Conservation (phyloP, 2,113 vertebrate genomes). For the Bos javanicus region DNA sequence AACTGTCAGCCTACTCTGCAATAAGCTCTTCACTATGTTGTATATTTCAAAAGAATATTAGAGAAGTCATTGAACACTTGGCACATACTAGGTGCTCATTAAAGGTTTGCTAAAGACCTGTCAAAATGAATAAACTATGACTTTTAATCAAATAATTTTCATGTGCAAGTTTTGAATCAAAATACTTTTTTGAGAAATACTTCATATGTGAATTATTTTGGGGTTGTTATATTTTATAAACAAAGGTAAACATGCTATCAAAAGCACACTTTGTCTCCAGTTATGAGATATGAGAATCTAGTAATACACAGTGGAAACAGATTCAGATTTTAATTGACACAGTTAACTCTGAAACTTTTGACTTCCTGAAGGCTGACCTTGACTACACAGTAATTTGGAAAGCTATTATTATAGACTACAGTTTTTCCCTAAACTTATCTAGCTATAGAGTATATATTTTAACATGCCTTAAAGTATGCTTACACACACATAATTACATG, state of each 20-base stretch:
- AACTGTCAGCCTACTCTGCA: neutral
- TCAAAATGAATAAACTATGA: neutral
- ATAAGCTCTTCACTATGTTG: neutral
- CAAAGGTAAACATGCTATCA: neutral
- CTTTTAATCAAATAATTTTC: conserved; percentile 43
- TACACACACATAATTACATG: conserved; percentile 3
- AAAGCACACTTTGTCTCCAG: neutral
- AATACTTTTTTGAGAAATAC: neutral
- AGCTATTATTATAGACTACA: conserved; percentile 47
- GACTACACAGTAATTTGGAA: conserved; percentile 1
- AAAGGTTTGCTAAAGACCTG: neutral
- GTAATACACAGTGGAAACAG: conserved; percentile 52
- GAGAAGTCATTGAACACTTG: neutral
- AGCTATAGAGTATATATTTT: conserved; percentile 30
- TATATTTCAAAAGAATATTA: conserved; percentile 12
- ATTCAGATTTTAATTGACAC: conserved; percentile 65
- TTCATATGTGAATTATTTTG: neutral
- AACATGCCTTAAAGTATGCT: neutral
- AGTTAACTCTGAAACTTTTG: conserved; percentile 55
- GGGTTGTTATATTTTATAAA: conserved; percentile 1
- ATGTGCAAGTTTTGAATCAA: neutral
- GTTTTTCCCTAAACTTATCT: conserved; percentile 47
- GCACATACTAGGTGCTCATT: neutral
- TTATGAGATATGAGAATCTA: neutral
- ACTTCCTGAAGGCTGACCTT: conserved; percentile 58